Evolutionary conservation across 2,797 vertebrate species (phyloP).

Genomic region (Gymnothorax reevesii): DNA sequence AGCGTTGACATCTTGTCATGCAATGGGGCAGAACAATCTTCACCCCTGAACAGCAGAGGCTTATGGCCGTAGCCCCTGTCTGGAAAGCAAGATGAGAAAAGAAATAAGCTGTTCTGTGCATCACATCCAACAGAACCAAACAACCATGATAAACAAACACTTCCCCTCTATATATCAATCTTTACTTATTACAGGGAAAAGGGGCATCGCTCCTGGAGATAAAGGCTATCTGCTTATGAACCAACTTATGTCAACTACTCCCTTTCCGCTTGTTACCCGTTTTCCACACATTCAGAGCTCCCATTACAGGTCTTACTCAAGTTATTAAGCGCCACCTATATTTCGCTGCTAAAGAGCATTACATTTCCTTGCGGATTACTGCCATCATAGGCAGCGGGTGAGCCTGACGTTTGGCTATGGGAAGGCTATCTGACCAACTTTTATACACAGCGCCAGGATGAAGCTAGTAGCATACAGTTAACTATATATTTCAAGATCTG

Average conservation of each 20-base stretch:
- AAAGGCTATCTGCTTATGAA: not conserved
- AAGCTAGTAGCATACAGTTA: too few relatives aligned
- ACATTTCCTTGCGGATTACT: not conserved
- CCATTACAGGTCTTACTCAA: constrained; percentile 12
- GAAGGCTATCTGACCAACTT: too few relatives aligned
- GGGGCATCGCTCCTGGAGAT: not conserved
- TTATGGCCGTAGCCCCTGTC: constrained; percentile 45
- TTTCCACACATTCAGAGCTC: not conserved
- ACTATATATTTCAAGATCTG: too few relatives aligned
- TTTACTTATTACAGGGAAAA: not conserved
- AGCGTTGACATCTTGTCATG: not conserved
- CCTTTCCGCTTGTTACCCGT: not conserved
- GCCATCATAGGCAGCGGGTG: too few relatives aligned
- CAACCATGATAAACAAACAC: not conserved
- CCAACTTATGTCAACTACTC: not conserved
- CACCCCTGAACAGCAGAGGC: constrained; percentile 42
- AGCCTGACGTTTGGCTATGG: too few relatives aligned
- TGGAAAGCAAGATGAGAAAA: constrained; percentile 56
- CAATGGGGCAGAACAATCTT: constrained; percentile 41
- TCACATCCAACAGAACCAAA: constrained; percentile 42
- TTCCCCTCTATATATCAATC: not conserved
- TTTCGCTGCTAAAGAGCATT: not conserved
- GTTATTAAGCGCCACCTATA: not conserved
- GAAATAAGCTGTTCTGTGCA: constrained; percentile 55
- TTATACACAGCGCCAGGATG: too few relatives aligned